A percentile compares a stretch with the other conserved stretches of the same genome.
Evolutionary conservation across 2,888 invertebrate species (phyloP).

Genomic region (Tipula vernalis): DNA sequence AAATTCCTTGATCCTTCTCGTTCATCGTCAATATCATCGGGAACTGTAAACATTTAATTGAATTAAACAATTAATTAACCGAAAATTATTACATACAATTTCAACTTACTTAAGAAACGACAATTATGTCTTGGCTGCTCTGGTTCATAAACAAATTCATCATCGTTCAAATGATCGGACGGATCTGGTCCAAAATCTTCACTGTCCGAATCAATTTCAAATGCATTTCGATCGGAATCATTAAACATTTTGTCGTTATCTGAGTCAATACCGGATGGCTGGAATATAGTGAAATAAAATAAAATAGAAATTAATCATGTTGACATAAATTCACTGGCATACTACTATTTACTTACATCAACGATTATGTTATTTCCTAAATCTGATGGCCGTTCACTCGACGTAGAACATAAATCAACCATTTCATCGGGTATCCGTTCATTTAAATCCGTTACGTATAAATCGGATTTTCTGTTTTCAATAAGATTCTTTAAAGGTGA

Average conservation of each 20-base stretch:
- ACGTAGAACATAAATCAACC: neutral
- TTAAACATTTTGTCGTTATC: constrained; percentile 23
- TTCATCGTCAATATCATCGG: constrained; percentile 76
- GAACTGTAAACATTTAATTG: constrained; percentile 47
- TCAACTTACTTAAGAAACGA: neutral
- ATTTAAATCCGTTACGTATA: neutral
- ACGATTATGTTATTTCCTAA: neutral
- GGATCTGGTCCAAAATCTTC: constrained; percentile 70
- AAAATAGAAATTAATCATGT: neutral
- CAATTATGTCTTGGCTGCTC: constrained; percentile 24
- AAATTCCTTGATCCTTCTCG: constrained; percentile 76
- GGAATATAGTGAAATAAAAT: constrained; percentile 7
- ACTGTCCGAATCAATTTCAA: constrained; percentile 40
- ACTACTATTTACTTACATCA: neutral
- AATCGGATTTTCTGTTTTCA: neutral
- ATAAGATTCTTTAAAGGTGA: neutral
- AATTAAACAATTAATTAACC: neutral
- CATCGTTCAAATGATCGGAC: constrained; percentile 61
- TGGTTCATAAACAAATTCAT: constrained; percentile 60
- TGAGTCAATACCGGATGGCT: constrained; percentile 34
- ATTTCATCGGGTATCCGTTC: neutral
- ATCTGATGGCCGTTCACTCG: neutral
- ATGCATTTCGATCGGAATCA: constrained; percentile 21
- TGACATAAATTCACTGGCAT: neutral
- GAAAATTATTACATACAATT: neutral